Percentiles rank a stretch among this genome's conserved stretches.
Evolutionary conservation across 2,797 vertebrate genomes (phyloP).

Genomic region (Thamnophis elegans): DNA sequence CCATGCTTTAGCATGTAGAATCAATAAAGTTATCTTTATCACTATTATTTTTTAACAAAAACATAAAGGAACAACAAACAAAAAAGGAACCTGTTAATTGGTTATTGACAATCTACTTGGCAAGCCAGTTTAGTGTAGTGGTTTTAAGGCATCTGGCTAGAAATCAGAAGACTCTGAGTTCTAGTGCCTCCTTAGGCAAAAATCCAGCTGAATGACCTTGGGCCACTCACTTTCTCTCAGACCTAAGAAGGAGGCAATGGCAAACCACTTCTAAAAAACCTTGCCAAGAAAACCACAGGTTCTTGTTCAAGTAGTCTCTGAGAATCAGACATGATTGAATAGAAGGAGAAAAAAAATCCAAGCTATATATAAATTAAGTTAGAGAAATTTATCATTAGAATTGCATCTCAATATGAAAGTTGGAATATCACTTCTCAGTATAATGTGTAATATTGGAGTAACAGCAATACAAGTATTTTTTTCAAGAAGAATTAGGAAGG

Average conservation of each 20-base stretch:
- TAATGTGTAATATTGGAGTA: background rate
- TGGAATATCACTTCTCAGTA: background rate
- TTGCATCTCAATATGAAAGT: background rate
- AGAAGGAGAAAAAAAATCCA: background rate
- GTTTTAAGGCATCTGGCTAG: background rate
- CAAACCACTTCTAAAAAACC: background rate
- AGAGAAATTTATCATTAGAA: background rate
- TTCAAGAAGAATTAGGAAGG: background rate
- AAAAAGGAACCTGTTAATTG: background rate
- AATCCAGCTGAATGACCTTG: background rate
- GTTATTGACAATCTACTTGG: background rate
- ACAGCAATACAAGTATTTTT: background rate
- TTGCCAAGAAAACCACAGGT: background rate
- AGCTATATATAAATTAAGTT: background rate
- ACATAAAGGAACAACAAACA: background rate
- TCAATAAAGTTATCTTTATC: conserved; percentile 52
- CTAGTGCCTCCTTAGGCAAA: background rate
- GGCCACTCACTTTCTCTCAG: background rate
- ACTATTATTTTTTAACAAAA: background rate
- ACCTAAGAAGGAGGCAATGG: background rate
- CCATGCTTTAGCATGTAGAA: conserved; percentile 28
- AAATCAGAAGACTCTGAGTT: background rate
- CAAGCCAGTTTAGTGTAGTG: background rate
- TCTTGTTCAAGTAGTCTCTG: background rate
- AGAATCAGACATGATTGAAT: background rate